Percentiles rank a stretch among this genome's conserved stretches.
Evolutionary conservation across 2,113 vertebrate species (phyloP).

Genomic region (Lamprologus speciosus): DNA sequence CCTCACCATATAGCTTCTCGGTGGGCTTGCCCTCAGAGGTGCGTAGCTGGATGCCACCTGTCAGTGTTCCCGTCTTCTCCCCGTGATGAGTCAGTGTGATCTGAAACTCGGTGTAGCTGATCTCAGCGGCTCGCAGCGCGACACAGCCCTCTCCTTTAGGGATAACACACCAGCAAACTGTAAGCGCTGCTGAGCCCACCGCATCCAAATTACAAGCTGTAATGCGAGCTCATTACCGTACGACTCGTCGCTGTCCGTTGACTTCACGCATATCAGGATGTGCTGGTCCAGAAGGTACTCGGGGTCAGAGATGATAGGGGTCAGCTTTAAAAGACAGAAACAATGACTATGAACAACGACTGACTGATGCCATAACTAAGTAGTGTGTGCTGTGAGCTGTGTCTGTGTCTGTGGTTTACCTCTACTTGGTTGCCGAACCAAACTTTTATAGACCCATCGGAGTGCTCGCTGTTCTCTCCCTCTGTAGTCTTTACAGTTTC

Average conservation of each 20-base stretch:
- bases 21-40: conserved; percentile 87
- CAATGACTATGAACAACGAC: neutral
- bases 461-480: conserved; percentile 85
- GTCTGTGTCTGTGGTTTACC: conserved; percentile 66
- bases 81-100: conserved; percentile 88
- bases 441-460: conserved; percentile 83
- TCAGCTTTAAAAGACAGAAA: conserved; percentile 73
- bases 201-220: neutral
- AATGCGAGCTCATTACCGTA: conserved; percentile 74
- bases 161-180: neutral
- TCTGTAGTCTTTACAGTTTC: conserved; percentile 90
- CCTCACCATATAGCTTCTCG: conserved; percentile 91
- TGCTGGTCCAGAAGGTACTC: conserved; percentile 97
- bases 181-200: neutral
- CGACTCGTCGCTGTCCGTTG: conserved; percentile 91
- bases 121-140: conserved; percentile 81
- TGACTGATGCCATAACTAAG: neutral
- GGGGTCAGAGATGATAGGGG: conserved; percentile 92
- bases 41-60: conserved; percentile 83
- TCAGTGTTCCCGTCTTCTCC: conserved; percentile 83
- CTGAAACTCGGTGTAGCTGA: conserved; percentile 76
- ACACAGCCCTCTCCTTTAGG: conserved; percentile 88
- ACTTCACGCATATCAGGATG: conserved; percentile 92
- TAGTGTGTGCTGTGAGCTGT: neutral
- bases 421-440: conserved; percentile 81